These are phyloP conservation scores for Peromyscus aztecus DNA, from an alignment of 2,797 vertebrate species.

Conservation along the genomic window DNA sequence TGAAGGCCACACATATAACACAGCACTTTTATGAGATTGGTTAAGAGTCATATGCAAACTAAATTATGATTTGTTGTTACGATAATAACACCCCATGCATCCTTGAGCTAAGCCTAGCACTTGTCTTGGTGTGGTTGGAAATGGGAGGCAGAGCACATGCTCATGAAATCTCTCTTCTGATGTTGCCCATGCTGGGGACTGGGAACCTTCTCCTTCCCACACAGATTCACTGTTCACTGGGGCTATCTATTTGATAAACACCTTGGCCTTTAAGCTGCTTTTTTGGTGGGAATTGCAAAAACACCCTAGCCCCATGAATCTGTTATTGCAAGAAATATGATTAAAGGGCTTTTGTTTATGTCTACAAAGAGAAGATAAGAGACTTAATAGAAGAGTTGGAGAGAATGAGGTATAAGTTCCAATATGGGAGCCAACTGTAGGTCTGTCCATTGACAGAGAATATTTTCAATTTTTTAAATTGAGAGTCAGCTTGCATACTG, in stretches of 20 bases:
- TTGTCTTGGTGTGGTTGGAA: background rate
- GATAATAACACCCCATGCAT: background rate
- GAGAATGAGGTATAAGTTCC: background rate
- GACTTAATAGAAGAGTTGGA: background rate
- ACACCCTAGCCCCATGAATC: background rate
- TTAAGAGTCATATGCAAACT: conserved; percentile 40
- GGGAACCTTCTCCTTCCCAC: background rate
- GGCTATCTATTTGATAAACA: background rate
- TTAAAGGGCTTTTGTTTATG: background rate
- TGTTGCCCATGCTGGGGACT: too few species aligned
- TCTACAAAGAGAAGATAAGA: background rate
- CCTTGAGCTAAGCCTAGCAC: background rate
- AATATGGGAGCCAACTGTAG: background rate
- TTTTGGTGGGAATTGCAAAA: background rate
- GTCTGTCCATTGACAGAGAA: background rate
- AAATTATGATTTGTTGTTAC: conserved; percentile 52
- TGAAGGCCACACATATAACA: conserved; percentile 54
- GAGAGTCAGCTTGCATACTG: background rate
- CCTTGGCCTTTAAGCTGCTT: background rate
- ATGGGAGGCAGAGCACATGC: background rate
- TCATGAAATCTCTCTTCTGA: background rate
- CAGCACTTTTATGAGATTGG: conserved; percentile 47
- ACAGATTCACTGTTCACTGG: too few species aligned
- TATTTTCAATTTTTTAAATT: background rate
- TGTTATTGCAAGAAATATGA: background rate